Base-by-base conservation (phyloP, 2,888 invertebrate genomes). In the Oxyscelio sp. region DNA sequence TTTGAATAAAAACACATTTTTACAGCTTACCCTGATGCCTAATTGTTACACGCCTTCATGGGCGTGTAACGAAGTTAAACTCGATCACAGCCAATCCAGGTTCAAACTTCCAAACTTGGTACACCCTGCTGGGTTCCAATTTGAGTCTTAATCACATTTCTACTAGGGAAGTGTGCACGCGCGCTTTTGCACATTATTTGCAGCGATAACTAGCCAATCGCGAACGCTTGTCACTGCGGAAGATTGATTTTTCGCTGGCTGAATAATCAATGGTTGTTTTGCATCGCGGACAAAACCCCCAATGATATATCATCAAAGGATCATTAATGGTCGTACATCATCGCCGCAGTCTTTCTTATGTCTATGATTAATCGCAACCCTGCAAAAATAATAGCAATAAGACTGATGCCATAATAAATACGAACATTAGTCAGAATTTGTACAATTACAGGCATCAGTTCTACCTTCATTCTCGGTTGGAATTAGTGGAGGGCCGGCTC, bases 381-480 rank as follows among this genome's bases (percentile, higher is more conserved):
- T 34, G 15, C 13, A n/a, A 19, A 34, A 80, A 59, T 73, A 19
- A 38, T 59, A 73, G 54, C 66, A 9, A 52, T 52, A 68, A 80
- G 52, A 43, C 50, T 4, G 34, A 21, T 22, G 54, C 34, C 40
- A 8, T 31, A 54, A 68, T 80, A 80, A 80, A 80, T 31, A 56
- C 24, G 24, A 68, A 9, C 68, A 54, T 74, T 52, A 43, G 54
- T 61, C 34, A 31, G 22, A 63, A 71, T 58, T 58, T 22, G 61
- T 88, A 50, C 80, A 54, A 78, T 95, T 94, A n/a, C 94, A 96
- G 96, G 89, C 96, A 97, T 94, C 96, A 97, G 93, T 98, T 98
- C 94, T 98, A 97, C 93, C 96, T 97, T 87, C 97, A 98, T 94
- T 97, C 98, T 1, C 96, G 96, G 90, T 95, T 96, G 48, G 97